phyloP scores from a whole-genome alignment of 2,113 vertebrate species.

The Catagonus wagneri region DNA sequence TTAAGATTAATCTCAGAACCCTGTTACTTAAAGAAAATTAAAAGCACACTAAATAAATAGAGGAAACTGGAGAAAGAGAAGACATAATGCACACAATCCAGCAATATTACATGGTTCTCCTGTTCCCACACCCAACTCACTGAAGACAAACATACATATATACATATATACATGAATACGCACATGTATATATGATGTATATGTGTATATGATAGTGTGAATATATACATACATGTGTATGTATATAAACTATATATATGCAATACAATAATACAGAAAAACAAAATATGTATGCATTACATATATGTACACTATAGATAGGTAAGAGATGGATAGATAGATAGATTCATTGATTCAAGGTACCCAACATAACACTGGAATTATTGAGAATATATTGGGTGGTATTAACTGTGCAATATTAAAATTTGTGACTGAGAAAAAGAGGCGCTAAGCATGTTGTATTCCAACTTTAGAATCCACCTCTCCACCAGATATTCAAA shows the following conservation, averaged over 20 bases:
- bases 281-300: not conserved
- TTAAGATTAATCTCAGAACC: conserved; percentile 56
- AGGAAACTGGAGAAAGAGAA: not conserved
- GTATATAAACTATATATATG: not conserved
- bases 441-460: not conserved
- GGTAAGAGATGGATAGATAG: not conserved
- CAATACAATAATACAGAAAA: not conserved
- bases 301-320: not conserved
- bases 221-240: not conserved
- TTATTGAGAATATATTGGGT: not conserved
- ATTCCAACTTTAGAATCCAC: not conserved
- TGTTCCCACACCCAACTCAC: not conserved
- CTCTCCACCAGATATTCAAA: not conserved
- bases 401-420: not conserved
- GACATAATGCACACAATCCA: not conserved
- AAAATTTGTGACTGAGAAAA: not conserved
- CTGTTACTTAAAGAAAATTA: conserved; percentile 29
- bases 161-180: not conserved
- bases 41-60: conserved; percentile 4
- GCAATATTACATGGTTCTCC: not conserved
- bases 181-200: not conserved
- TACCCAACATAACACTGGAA: not conserved
- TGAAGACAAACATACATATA: not conserved
- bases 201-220: not conserved
- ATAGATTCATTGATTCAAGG: not conserved